These are phyloP conservation scores for Apis cerana DNA, from an alignment of 1,140 invertebrate species.

Conservation along the genomic window DNA sequence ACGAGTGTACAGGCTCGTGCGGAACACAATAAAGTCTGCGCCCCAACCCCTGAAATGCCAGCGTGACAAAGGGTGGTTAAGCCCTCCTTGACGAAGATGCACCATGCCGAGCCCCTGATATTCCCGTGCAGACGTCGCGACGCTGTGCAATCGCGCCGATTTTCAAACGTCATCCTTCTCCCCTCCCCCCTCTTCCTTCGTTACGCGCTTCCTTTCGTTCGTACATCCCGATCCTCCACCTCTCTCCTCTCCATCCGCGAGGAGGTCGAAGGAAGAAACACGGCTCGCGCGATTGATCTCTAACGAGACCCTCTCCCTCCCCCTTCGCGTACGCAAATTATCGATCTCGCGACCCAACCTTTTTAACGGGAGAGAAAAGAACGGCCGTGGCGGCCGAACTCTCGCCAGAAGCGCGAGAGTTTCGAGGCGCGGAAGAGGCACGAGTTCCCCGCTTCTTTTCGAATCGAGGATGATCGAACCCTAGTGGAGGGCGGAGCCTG, in stretches of 20 bases:
- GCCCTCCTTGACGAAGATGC: constrained; percentile 74
- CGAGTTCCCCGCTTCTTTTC: no score
- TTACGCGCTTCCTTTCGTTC: neutral
- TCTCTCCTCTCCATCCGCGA: no score
- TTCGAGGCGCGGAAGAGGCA: neutral
- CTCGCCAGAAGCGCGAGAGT: constrained; percentile 17
- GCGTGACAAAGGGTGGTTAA: constrained; percentile 73
- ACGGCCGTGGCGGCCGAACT: constrained; percentile 6
- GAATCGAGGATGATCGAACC: neutral
- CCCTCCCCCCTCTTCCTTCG: neutral
- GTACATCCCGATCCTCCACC: neutral
- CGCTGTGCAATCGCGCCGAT: constrained; percentile 33
- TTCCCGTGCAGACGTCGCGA: constrained; percentile 52
- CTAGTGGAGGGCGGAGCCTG: neutral
- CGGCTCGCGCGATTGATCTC: constrained; percentile 60
- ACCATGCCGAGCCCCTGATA: constrained; percentile 61
- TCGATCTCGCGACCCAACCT: constrained; percentile 60
- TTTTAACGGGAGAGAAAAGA: constrained; percentile 58
- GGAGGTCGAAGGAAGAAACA: neutral
- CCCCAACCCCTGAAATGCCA: constrained; percentile 69
- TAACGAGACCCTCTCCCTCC: constrained; percentile 2
- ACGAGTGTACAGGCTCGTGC: constrained; percentile 68
- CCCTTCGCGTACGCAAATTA: constrained; percentile 35
- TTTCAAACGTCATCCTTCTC: neutral
- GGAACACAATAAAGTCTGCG: constrained; percentile 74